Evolutionary conservation across 2,888 invertebrate genomes (phyloP).

Genomic region (Nephrotoma guestfalica): DNA sequence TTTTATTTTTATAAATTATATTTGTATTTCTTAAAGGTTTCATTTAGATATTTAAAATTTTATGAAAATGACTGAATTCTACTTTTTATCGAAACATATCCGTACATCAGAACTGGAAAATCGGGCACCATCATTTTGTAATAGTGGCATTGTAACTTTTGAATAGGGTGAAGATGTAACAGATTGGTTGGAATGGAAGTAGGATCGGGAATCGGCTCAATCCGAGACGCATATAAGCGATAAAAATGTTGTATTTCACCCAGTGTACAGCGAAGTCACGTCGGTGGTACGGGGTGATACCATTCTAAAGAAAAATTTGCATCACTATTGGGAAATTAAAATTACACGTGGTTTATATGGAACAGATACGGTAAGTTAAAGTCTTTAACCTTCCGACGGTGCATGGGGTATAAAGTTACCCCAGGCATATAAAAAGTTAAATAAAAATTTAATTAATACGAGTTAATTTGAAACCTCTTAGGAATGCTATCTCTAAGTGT

Average conservation of each 20-base stretch:
- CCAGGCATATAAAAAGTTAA: too few species aligned
- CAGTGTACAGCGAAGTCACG: conserved; percentile 69
- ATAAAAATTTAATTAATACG: too few species aligned
- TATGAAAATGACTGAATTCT: background rate
- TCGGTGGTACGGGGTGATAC: conserved; percentile 58
- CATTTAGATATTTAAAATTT: background rate
- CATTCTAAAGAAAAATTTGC: conserved; percentile 46
- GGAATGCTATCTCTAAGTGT: too few species aligned
- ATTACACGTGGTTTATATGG: conserved; percentile 70
- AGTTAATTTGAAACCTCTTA: too few species aligned
- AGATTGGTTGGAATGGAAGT: conserved; percentile 22
- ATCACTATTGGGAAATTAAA: conserved; percentile 85
- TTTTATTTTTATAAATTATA: background rate
- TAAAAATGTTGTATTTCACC: conserved; percentile 64
- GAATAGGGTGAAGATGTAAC: conserved; percentile 27
- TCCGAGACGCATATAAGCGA: conserved; percentile 30
- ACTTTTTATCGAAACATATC: conserved; percentile 1
- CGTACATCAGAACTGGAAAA: background rate
- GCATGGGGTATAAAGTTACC: too few species aligned
- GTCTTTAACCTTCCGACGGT: too few species aligned
- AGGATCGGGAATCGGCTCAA: conserved; percentile 19
- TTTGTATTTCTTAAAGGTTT: background rate
- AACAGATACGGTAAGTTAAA: conserved; percentile 66
- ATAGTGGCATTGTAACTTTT: conserved; percentile 20
- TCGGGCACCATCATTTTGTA: conserved; percentile 16